Conservation (phyloP, 2,888 invertebrate species). For the Tachina grossa region DNA sequence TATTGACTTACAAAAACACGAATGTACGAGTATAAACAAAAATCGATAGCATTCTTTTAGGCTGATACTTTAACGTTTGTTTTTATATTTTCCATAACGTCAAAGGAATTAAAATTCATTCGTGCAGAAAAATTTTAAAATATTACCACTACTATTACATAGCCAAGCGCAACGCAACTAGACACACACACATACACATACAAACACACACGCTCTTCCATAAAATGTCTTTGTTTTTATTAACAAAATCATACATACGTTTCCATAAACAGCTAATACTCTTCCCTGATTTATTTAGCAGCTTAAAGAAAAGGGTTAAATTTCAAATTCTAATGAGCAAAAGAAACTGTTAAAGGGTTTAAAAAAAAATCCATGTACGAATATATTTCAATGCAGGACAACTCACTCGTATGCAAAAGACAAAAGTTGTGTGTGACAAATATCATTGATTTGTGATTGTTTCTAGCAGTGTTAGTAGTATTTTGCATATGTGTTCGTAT, state of each 20-base stretch:
- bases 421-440: slow-evolving; percentile 72
- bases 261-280: slow-evolving; percentile 60
- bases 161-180: slow-evolving; percentile 24
- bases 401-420: slow-evolving; percentile 63
- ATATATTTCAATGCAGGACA: slow-evolving; percentile 45
- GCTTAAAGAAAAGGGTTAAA: slow-evolving; percentile 68
- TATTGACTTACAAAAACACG: slow-evolving; percentile 61
- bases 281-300: slow-evolving; percentile 24
- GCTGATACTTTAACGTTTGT: slow-evolving; percentile 43
- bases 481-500: slow-evolving; percentile 38
- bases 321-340: slow-evolving; percentile 64
- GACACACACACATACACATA: neutral
- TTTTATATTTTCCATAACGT: slow-evolving; percentile 72
- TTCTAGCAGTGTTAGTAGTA: slow-evolving; percentile 56
- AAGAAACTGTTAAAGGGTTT: slow-evolving; percentile 68
- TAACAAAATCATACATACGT: slow-evolving; percentile 53
- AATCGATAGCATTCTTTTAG: slow-evolving; percentile 67
- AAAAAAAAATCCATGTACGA: neutral
- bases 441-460: slow-evolving; percentile 78
- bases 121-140: slow-evolving; percentile 82
- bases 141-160: slow-evolving; percentile 74
- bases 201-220: slow-evolving; percentile 48
- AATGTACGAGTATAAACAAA: slow-evolving; percentile 50
- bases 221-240: slow-evolving; percentile 64
- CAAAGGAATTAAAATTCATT: slow-evolving; percentile 83